phyloP scores from a whole-genome alignment of 1,140 invertebrate species.

The Drepana arcuata region DNA sequence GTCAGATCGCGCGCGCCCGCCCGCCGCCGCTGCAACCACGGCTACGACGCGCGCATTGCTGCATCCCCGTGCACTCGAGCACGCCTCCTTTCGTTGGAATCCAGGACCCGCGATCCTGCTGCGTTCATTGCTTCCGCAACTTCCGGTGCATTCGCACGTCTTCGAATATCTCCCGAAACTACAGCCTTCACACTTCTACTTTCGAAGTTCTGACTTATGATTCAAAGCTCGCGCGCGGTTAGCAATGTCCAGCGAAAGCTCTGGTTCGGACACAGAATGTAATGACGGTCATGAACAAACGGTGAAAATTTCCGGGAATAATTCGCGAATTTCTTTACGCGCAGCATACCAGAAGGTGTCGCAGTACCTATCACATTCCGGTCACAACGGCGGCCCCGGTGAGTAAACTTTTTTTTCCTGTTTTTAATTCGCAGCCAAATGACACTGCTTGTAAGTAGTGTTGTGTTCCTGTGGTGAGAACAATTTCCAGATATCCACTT shows the following conservation, averaged over 20 bases:
- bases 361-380: slow-evolving; percentile 15
- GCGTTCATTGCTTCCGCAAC: slow-evolving; percentile 32
- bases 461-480: too few relatives aligned
- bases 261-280: too few relatives aligned
- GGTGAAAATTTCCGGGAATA: too few relatives aligned
- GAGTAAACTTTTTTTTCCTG: slow-evolving; percentile 6
- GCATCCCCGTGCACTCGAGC: slow-evolving; percentile 22
- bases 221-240: too few relatives aligned
- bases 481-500: too few relatives aligned
- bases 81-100: slow-evolving; percentile 33
- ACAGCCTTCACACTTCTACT: too few relatives aligned
- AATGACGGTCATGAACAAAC: neutral
- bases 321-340: too few relatives aligned
- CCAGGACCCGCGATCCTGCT: slow-evolving; percentile 50
- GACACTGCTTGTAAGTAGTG: too few relatives aligned
- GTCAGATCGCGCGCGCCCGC: slow-evolving; percentile 26
- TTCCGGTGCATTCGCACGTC: slow-evolving; percentile 32
- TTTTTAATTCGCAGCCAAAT: too few relatives aligned
- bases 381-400: slow-evolving; percentile 8
- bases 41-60: slow-evolving; percentile 14
- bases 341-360: slow-evolving; percentile 28
- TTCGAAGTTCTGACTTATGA: too few relatives aligned
- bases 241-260: too few relatives aligned
- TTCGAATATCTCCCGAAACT: too few relatives aligned
- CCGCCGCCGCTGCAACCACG: slow-evolving; percentile 14